phyloP scores from a whole-genome alignment of 2,797 vertebrate species.

The Anguilla anguilla region DNA sequence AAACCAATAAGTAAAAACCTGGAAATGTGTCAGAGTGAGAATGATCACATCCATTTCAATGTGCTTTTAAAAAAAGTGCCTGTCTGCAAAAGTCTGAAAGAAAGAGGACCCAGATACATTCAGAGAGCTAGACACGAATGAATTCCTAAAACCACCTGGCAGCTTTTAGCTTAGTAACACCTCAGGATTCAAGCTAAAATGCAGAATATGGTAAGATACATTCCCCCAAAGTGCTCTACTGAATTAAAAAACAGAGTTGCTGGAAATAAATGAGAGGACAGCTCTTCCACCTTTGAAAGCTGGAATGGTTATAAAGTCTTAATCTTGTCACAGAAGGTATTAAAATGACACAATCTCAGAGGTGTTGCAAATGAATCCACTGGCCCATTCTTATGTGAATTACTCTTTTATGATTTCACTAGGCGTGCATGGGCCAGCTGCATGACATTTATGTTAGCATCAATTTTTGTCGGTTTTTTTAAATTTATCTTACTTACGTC shows the following conservation, averaged over 20 bases:
- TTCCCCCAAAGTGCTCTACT: not conserved
- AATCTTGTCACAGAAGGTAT: slow-evolving; percentile 5
- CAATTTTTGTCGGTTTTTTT: not conserved
- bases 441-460: not conserved
- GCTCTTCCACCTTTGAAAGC: not conserved
- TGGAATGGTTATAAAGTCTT: slow-evolving; percentile 25
- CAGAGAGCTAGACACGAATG: slow-evolving; percentile 38
- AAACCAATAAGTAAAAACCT: slow-evolving; percentile 67
- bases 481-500: not conserved
- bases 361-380: not conserved
- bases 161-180: slow-evolving; percentile 65
- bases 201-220: not conserved
- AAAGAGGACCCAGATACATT: slow-evolving; percentile 55
- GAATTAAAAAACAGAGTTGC: not conserved
- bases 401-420: slow-evolving; percentile 4
- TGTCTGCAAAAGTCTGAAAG: slow-evolving; percentile 67
- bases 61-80: slow-evolving; percentile 69
- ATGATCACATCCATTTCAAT: slow-evolving; percentile 63
- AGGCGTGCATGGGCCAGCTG: not conserved
- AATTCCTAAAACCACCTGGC: slow-evolving; percentile 52
- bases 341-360: not conserved
- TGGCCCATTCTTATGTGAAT: not conserved
- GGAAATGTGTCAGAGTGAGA: slow-evolving; percentile 66
- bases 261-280: not conserved
- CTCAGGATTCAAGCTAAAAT: slow-evolving; percentile 45